Percentiles rank a stretch among this genome's conserved stretches.
phyloP scores from a whole-genome alignment of 2,888 invertebrate species.

The Dilophus febrilis region DNA sequence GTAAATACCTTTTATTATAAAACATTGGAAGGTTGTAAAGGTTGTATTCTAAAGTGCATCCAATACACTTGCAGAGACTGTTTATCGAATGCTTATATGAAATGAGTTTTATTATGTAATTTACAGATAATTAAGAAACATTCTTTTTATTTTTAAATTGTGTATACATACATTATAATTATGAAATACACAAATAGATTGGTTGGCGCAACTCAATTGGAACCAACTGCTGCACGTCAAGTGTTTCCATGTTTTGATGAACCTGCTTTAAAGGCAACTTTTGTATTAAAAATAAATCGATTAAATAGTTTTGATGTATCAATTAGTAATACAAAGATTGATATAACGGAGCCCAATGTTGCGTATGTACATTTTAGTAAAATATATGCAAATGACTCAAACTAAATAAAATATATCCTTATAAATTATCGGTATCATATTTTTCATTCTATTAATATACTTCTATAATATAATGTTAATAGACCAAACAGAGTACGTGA shows the following conservation, averaged over 20 bases:
- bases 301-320: conserved; percentile 17
- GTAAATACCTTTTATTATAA: too few relatives aligned
- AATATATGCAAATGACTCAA: not conserved
- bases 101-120: too few relatives aligned
- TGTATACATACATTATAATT: too few relatives aligned
- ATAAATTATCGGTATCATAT: too few relatives aligned
- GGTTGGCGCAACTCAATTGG: conserved; percentile 48
- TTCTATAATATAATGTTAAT: not conserved
- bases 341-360: not conserved
- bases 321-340: not conserved
- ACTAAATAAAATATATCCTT: not conserved
- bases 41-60: too few relatives aligned
- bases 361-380: not conserved
- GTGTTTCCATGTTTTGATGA: conserved; percentile 69
- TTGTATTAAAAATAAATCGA: conserved; percentile 31
- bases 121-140: too few relatives aligned
- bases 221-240: conserved; percentile 44
- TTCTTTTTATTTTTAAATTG: too few relatives aligned
- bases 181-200: too few relatives aligned
- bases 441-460: too few relatives aligned
- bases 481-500: conserved; percentile 7
- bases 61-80: too few relatives aligned
- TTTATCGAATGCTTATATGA: too few relatives aligned
- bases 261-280: conserved; percentile 49
- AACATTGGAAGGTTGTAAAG: too few relatives aligned